Percentiles rank a stretch among this genome's conserved stretches.
These are phyloP conservation scores for Accipiter virgatus DNA, from an alignment of 2,113 vertebrate genomes.

Conservation along the genomic window DNA sequence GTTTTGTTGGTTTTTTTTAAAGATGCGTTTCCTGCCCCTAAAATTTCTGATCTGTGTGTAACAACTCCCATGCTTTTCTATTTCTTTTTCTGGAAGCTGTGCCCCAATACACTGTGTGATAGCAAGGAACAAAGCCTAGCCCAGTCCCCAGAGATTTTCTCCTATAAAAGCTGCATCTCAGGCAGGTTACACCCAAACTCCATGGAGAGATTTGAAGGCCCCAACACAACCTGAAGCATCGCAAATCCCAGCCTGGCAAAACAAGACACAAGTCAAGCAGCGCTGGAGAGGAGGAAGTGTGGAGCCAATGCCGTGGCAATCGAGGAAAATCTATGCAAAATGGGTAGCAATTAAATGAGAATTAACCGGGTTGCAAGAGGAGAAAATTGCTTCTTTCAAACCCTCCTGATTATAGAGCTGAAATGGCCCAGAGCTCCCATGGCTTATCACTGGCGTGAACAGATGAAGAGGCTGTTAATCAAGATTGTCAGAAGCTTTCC, in stretches of 20 bases:
- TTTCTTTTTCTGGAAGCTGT: not conserved
- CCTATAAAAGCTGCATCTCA: not conserved
- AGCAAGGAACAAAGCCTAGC: not conserved
- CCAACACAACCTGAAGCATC: not conserved
- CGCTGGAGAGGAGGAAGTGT: not conserved
- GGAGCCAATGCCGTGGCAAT: not conserved
- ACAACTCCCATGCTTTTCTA: not conserved
- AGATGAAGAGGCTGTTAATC: conserved; percentile 13
- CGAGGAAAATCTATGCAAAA: not conserved
- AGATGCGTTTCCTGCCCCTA: not conserved
- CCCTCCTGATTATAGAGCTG: conserved; percentile 3
- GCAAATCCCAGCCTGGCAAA: not conserved
- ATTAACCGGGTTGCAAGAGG: not conserved
- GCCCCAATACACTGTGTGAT: too few relatives aligned
- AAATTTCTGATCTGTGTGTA: not conserved
- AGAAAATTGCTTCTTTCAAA: conserved; percentile 49
- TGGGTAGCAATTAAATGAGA: conserved; percentile 38
- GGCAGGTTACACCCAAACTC: not conserved
- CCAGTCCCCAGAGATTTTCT: not conserved
- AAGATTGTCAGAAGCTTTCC: conserved; percentile 12
- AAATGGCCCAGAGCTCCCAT: not conserved
- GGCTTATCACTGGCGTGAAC: not conserved
- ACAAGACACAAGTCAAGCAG: not conserved
- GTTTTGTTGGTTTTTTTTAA: not conserved
- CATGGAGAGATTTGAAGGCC: not conserved